Base-by-base conservation (phyloP, 2,888 invertebrate genomes). In the Papilio protenor region DNA sequence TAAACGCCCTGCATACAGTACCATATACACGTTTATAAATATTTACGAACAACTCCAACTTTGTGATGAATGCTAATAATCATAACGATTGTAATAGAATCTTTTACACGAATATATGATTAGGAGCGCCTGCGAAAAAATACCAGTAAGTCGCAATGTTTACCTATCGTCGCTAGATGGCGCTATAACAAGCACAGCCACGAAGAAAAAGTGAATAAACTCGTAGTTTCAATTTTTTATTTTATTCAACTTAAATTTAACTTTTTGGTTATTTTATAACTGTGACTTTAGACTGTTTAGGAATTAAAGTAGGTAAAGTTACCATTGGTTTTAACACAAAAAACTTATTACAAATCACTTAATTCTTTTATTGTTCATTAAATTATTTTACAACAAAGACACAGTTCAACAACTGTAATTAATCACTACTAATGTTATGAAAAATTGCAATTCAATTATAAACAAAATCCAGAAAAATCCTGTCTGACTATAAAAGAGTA, bases 291-390 rank as follows among this genome's bases (percentile, higher is more conserved):
- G 14, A n/a, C 21, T 21, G 10, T 21, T 23, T 59, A 40, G 33
- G 33, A 33, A 18, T 33, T 40, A 64, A 33, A 64, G 14, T 21
- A 21, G 57, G 57, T 10, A 33, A 27, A 33, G 33, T 2, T 33
- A 57, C 11, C 4, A 27, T 14, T 14, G 16, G 4, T 14, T 64
- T 12, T 33, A 40, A 18, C 33, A 1, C 45, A 69, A 69, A 21
- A 45, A 69, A 21, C 14, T 69, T n/a, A 21, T 45, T 69, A 69
- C 66, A 81, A 82, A 86, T 87, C 88, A 87, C 87, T 79, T 82
- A 83, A 86, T 82, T 80, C 81, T 88, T 90, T 91, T 91, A 92
- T 92, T 93, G 90, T 91, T 92, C 90, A 89, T 89, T 93, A 93
- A 93, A 93, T 93, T 91, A 92, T 85, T 90, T 71, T 55, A 71